Evolutionary conservation across 2,113 vertebrate genomes (phyloP).

Genomic region (Fukomys damarensis): DNA sequence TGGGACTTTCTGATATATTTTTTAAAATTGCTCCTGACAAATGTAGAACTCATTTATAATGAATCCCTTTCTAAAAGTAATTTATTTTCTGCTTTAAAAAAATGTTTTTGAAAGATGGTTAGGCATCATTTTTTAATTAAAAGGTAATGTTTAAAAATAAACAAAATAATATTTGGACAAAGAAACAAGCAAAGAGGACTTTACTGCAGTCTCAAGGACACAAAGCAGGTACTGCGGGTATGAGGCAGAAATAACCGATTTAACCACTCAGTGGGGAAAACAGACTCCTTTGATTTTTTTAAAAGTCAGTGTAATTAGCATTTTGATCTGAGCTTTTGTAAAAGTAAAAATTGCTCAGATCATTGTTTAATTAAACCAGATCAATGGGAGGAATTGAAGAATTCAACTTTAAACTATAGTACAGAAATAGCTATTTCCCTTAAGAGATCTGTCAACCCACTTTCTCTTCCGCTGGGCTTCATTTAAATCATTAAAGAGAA

Average conservation of each 20-base stretch:
- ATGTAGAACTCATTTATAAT: conserved; percentile 69
- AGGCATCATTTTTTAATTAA: neutral
- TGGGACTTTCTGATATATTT: neutral
- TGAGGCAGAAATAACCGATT: neutral
- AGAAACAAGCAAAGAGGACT: neutral
- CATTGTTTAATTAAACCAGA: neutral
- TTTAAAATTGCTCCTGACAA: conserved; percentile 40
- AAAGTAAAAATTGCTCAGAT: conserved; percentile 35
- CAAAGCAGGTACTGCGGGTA: neutral
- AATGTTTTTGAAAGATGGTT: neutral
- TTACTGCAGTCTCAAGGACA: neutral
- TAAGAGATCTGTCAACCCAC: neutral
- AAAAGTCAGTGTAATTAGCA: neutral
- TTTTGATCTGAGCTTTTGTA: neutral
- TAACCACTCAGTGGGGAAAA: neutral
- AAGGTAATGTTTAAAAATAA: neutral
- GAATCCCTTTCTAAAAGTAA: conserved; percentile 3
- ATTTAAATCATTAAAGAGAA: conserved; percentile 50
- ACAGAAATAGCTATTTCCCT: neutral
- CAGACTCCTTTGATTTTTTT: neutral
- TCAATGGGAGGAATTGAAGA: neutral
- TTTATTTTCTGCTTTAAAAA: conserved; percentile 9
- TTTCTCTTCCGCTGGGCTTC: neutral
- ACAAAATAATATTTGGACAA: neutral
- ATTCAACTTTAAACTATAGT: neutral